These are phyloP conservation scores for Heteractis magnifica DNA, from an alignment of 92 coral and sea anemone genomes.

Conservation along the genomic window DNA sequence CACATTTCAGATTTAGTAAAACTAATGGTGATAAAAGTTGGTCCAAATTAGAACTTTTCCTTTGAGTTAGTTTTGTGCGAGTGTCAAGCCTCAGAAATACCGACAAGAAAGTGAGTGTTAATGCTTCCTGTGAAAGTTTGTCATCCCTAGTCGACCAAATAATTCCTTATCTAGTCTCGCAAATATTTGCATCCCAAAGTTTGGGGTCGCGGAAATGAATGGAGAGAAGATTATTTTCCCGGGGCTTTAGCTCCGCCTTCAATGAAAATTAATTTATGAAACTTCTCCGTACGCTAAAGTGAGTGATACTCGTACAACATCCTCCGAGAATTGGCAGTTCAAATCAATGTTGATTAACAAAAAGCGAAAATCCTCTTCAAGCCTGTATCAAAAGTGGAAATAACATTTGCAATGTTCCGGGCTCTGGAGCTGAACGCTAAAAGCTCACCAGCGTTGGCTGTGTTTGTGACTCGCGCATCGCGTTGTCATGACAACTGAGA, in stretches of 20 bases:
- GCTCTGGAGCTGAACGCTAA: neutral
- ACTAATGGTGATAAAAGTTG: slow-evolving; percentile 29
- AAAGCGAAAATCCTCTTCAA: slow-evolving; percentile 21
- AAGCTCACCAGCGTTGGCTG: slow-evolving; percentile 12
- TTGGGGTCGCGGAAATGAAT: slow-evolving; percentile 80
- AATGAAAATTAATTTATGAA: slow-evolving; percentile 67
- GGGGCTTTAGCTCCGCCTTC: slow-evolving; percentile 70
- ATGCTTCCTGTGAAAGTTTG: slow-evolving; percentile 51
- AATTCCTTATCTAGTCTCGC: slow-evolving; percentile 64
- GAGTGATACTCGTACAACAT: slow-evolving; percentile 28
- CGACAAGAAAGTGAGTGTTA: slow-evolving; percentile 30
- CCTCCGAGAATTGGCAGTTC: slow-evolving; percentile 19
- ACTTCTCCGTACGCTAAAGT: slow-evolving; percentile 24
- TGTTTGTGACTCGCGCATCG: neutral
- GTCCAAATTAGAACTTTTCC: slow-evolving; percentile 8
- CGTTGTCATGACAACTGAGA: slow-evolving; percentile 30
- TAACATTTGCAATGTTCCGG: slow-evolving; percentile 12
- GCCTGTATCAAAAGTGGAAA: slow-evolving; percentile 27
- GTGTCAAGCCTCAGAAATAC: slow-evolving; percentile 15
- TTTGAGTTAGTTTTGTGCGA: slow-evolving; percentile 10
- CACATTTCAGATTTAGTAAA: slow-evolving; percentile 11
- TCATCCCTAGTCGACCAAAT: slow-evolving; percentile 38
- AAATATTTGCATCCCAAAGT: slow-evolving; percentile 74
- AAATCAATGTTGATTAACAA: slow-evolving; percentile 34
- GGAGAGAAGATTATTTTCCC: slow-evolving; percentile 61